Base-by-base conservation (phyloP, 2,113 vertebrate genomes). In the Xenopus borealis region DNA sequence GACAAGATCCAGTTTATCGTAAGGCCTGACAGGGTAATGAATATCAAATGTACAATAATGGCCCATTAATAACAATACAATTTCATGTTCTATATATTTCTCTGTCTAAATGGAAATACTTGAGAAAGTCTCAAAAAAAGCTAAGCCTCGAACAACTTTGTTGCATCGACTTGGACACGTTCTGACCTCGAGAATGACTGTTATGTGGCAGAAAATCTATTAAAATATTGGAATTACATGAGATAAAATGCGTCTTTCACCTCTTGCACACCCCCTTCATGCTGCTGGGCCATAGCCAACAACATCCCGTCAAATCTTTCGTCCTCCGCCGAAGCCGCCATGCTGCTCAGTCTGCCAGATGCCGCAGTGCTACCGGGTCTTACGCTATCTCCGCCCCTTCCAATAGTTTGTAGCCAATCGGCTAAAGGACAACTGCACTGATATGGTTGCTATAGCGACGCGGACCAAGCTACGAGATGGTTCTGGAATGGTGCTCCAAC, bases 271-370 rank as follows among this genome's bases (percentile, higher is more conserved):
- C 96, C 96, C 64, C 96, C 96, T 85, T 97, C 95, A 71, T 98
- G 96, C 80, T 98, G 96, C 74, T 98, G 96, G 23, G 96, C 96
- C 95, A 98, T 96, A 47, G 93, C 93, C 18, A 98, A 90, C 80
- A 98, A 75, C 93, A 98, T 97, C 30, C 92, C 94, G 18, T 98
- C 96, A 80, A 93, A 98, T 1, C 93, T 93, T 69, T 98, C 94
- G 12, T 94, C 94, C 75, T 89, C 88, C 86, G 65, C 6, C 12
- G 19, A 13, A 0, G 65, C 57, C 23, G 55, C 59, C 66, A 58
- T 69, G 2, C 18, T 55, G 44, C 66, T 40, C 58, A 12, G 14
- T n/a, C 2, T 16, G 7, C 79, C 82, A 82, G 84, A 83, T 33
- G 82, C 82, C 75, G 66, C 46, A 17, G 63, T 10, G 50, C 70